These are phyloP conservation scores for Lytechinus pictus DNA, from an alignment of 35 echinoderm and acorn worm species.

Conservation along the genomic window DNA sequence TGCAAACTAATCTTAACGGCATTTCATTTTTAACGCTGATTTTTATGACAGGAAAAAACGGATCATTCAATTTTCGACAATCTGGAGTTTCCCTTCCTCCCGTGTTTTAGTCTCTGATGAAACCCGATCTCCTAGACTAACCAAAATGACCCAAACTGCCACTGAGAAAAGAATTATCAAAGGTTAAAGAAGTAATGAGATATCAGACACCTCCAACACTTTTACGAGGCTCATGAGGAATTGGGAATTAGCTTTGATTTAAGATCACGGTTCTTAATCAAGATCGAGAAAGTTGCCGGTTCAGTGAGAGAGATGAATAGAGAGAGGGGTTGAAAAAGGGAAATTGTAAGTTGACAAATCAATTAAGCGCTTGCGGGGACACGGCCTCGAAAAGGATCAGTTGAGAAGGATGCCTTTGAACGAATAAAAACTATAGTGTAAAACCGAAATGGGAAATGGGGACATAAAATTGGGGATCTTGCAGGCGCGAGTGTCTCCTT, in stretches of 20 bases:
- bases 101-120: neutral
- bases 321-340: slow-evolving; percentile 6
- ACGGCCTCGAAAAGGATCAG: neutral
- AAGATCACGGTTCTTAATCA: neutral
- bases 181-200: neutral
- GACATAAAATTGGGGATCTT: slow-evolving; percentile 1
- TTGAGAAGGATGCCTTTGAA: slow-evolving; percentile 3
- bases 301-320: neutral
- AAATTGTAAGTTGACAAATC: slow-evolving; percentile 43
- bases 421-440: neutral
- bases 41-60: slow-evolving; percentile 31
- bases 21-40: neutral
- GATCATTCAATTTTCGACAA: slow-evolving; percentile 45
- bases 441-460: neutral
- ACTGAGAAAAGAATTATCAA: neutral
- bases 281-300: neutral
- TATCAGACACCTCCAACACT: neutral
- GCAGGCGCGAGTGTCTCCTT: neutral
- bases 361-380: slow-evolving; percentile 12
- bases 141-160: neutral
- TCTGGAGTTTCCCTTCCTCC: slow-evolving; percentile 32
- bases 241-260: neutral
- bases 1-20: neutral
- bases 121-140: neutral
- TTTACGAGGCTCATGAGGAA: neutral